A percentile compares a stretch with the other conserved stretches of the same genome.
Evolutionary conservation across 2,888 invertebrate species (phyloP).

Genomic region (Dicyrtoma fusca): DNA sequence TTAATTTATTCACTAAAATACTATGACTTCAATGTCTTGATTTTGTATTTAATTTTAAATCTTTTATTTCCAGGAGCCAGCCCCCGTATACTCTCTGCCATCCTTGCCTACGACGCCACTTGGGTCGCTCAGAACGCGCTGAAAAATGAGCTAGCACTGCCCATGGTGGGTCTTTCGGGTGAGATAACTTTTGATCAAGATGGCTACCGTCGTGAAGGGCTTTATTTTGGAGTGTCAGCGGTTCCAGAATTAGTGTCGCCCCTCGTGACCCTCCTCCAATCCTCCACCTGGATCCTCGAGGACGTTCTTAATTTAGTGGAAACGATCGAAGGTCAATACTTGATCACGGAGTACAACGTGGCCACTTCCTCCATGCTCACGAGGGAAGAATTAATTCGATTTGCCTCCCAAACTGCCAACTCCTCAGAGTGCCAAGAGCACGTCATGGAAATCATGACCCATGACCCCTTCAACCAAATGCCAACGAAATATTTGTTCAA

Average conservation of each 20-base stretch:
- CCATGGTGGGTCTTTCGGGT: slow-evolving; percentile 46
- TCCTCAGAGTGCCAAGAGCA: slow-evolving; percentile 44
- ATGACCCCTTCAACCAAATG: slow-evolving; percentile 55
- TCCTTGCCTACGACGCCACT: slow-evolving; percentile 52
- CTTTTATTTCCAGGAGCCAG: slow-evolving; percentile 40
- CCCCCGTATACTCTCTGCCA: slow-evolving; percentile 45
- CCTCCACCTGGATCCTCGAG: slow-evolving; percentile 54
- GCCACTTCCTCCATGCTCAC: slow-evolving; percentile 52
- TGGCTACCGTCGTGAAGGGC: slow-evolving; percentile 47
- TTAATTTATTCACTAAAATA: too few relatives aligned
- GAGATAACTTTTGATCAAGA: slow-evolving; percentile 44
- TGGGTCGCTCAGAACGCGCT: slow-evolving; percentile 36
- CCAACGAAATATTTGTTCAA: slow-evolving; percentile 43
- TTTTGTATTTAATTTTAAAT: not conserved
- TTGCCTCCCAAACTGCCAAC: slow-evolving; percentile 40
- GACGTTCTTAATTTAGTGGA: slow-evolving; percentile 43
- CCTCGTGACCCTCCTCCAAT: slow-evolving; percentile 46
- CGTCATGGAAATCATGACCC: slow-evolving; percentile 46
- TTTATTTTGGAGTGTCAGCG: slow-evolving; percentile 48
- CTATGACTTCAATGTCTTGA: not conserved
- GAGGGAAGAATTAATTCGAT: slow-evolving; percentile 36
- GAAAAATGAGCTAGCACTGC: slow-evolving; percentile 31
- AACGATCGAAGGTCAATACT: slow-evolving; percentile 33
- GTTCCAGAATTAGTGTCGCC: slow-evolving; percentile 36
- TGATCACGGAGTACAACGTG: slow-evolving; percentile 49